These are phyloP conservation scores for Agrilus cyanescens DNA, from an alignment of 2,888 invertebrate genomes.

Conservation along the genomic window DNA sequence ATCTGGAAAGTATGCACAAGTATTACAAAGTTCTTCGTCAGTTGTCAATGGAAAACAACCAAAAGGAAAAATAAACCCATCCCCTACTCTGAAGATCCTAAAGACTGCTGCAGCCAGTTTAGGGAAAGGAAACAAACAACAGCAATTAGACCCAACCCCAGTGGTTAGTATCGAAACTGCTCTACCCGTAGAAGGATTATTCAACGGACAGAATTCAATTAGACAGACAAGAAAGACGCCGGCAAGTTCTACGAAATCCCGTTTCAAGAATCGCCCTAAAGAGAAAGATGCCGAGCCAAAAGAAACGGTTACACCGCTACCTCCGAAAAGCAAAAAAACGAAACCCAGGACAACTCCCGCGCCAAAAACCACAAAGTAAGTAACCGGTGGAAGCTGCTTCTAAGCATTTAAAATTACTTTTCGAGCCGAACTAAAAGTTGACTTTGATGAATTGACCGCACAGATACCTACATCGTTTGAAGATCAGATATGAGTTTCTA, in stretches of 20 bases:
- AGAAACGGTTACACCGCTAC: conserved; percentile 17
- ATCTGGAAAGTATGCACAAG: conserved; percentile 80
- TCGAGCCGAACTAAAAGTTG: too few relatives aligned
- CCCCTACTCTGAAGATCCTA: conserved; percentile 54
- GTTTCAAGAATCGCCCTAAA: conserved; percentile 47
- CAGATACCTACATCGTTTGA: too few relatives aligned
- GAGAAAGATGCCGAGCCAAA: conserved; percentile 27
- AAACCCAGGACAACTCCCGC: conserved; percentile 25
- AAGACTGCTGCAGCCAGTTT: conserved; percentile 64
- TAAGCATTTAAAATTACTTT: too few relatives aligned
- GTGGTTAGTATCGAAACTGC: conserved; percentile 43
- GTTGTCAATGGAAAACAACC: conserved; percentile 38
- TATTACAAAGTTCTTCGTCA: conserved; percentile 70
- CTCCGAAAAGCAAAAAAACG: conserved; percentile 24
- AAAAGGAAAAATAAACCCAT: conserved; percentile 51
- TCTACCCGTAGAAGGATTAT: conserved; percentile 42
- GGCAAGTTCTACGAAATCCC: conserved; percentile 27
- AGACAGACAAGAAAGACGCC: conserved; percentile 42
- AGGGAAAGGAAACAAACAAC: conserved; percentile 35
- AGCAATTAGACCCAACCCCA: conserved; percentile 54
- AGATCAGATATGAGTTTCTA: too few relatives aligned
- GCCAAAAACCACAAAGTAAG: conserved; percentile 36
- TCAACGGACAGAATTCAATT: conserved; percentile 36
- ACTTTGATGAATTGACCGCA: too few relatives aligned
- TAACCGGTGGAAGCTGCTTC: conserved; percentile 6